Base-by-base conservation (phyloP, 2,797 vertebrate species). In the Amblyraja radiata region DNA sequence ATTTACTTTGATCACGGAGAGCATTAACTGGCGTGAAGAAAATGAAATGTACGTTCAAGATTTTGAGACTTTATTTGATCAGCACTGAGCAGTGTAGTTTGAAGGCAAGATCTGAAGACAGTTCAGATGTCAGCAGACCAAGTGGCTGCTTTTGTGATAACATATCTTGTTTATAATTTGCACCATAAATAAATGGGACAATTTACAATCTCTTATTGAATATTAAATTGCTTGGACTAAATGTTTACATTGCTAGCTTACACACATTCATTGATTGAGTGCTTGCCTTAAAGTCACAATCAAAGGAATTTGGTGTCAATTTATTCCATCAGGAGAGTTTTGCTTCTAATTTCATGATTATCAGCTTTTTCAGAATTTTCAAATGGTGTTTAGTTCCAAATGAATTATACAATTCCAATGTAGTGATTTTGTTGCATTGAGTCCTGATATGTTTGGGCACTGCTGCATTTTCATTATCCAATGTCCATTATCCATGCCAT, bases 1-100 rank as follows among this genome's bases (percentile, higher is more conserved):
- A 16, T 36, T 88, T 88, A 88, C 32, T 88, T 88, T 65, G 84
- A 88, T 88, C n/a, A 68, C n/a, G 32, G 68, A n/a, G 65, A 68
- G 61, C 65, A 32, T 88, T 68, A 65, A 88, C n/a, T 36, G 61
- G 32, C 68, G n/a, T 65, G 84, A 36, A 68, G 81, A 58, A 88
- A 68, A 68, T 68, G 36, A 88, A 88, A 65, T 25, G 83, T 14
- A 63, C 54, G 16, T 86, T 86, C 58, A 25, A 63, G 54, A 86
- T 61, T n/a, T 63, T 65, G 58, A 63, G 58, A 18, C 7, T 68
- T 63, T 14, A 16, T 86, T 63, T 88, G 84, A 36, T 68, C 32
- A 36, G 13, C 9, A 18, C 32, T 88, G 84, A 88, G 21, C 84
- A 36, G n/a, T 68, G 63, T 14, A 88, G 32, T 18, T 9, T 36